phyloP scores from a whole-genome alignment of 2,888 invertebrate genomes.

The Neoaliturus tenellus region DNA sequence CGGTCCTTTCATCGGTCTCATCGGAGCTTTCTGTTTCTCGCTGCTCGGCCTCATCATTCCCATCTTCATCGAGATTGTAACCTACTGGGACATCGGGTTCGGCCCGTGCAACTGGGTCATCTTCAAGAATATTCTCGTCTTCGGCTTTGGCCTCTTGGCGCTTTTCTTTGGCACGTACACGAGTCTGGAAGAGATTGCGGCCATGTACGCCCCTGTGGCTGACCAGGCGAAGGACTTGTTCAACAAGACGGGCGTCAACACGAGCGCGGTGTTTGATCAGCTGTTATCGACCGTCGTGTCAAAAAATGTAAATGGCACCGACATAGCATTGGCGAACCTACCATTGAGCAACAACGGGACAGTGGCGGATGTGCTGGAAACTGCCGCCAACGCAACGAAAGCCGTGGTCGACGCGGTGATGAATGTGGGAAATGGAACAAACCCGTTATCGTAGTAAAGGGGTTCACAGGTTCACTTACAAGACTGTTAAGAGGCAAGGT shows the following conservation, averaged over 20 bases:
- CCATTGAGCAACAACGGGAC: background rate
- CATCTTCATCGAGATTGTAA: conserved; percentile 88
- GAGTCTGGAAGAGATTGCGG: conserved; percentile 78
- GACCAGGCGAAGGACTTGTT: background rate
- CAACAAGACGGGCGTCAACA: background rate
- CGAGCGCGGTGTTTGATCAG: background rate
- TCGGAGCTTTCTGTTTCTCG: conserved; percentile 96
- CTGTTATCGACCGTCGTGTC: background rate
- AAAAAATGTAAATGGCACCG: background rate
- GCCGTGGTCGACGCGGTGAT: background rate
- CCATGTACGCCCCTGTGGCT: conserved; percentile 16
- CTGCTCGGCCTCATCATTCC: conserved; percentile 93
- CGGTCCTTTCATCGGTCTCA: conserved; percentile 92
- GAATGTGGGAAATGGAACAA: background rate
- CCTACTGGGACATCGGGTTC: conserved; percentile 90
- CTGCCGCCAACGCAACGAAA: background rate
- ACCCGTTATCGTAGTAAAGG: background rate
- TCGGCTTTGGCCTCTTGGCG: conserved; percentile 86
- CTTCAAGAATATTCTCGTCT: conserved; percentile 86
- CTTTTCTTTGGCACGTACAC: conserved; percentile 87
- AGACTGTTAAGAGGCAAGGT: background rate
- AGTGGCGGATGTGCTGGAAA: background rate
- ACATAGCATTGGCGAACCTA: background rate
- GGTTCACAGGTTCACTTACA: background rate
- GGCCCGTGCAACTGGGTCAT: conserved; percentile 84